A percentile compares a stretch with the other conserved stretches of the same genome.
These are phyloP conservation scores for Aethes cnicana DNA, from an alignment of 2,888 invertebrate genomes.

Conservation along the genomic window DNA sequence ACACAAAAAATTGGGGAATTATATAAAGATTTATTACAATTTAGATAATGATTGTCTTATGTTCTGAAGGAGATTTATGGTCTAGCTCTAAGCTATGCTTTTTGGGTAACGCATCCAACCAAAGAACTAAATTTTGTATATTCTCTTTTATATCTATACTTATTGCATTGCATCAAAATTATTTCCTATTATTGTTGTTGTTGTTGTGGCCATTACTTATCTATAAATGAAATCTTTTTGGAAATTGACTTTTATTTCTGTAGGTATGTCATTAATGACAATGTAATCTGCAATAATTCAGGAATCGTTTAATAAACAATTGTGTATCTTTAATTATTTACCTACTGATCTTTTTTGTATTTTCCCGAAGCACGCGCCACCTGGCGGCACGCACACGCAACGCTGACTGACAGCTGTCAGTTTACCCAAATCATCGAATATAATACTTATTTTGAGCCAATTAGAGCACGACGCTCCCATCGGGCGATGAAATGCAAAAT, in stretches of 20 bases:
- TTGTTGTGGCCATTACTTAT: too few species aligned
- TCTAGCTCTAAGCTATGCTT: conserved; percentile 58
- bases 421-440: conserved; percentile 63
- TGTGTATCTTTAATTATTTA: too few species aligned
- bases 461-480: conserved; percentile 60
- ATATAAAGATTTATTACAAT: conserved; percentile 75
- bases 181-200: too few species aligned
- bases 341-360: neutral
- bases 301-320: too few species aligned
- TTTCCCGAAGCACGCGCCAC: conserved; percentile 58
- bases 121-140: too few species aligned
- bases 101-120: conserved; percentile 37
- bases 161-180: too few species aligned
- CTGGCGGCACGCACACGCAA: conserved; percentile 60
- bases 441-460: conserved; percentile 70
- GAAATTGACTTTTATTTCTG: too few species aligned
- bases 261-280: too few species aligned
- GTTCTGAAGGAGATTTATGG: conserved; percentile 75
- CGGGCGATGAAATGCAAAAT: conserved; percentile 52
- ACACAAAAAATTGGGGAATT: conserved; percentile 64
- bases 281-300: too few species aligned
- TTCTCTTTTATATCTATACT: too few species aligned
- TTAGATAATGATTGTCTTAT: conserved; percentile 64
- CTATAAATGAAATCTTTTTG: too few species aligned
- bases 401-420: conserved; percentile 77